Evolutionary conservation across 2,888 invertebrate species (phyloP).

Genomic region (Scaptomyza flava): DNA sequence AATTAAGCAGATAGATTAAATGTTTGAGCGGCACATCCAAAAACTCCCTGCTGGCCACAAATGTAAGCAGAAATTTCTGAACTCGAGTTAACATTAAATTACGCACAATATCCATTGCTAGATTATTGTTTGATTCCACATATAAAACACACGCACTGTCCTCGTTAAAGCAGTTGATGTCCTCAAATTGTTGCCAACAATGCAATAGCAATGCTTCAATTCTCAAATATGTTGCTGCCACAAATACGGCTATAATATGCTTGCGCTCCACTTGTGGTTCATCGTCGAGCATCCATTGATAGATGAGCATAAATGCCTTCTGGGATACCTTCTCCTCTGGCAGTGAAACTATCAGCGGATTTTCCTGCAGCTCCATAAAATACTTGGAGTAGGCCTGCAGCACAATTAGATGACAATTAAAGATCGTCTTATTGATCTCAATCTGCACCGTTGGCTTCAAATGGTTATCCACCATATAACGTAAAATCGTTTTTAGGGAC

Average conservation of each 20-base stretch:
- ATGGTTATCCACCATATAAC: constrained; percentile 61
- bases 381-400: constrained; percentile 79
- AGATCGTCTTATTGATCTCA: constrained; percentile 58
- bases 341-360: constrained; percentile 42
- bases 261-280: constrained; percentile 86
- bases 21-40: constrained; percentile 88
- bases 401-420: constrained; percentile 77
- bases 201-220: constrained; percentile 69
- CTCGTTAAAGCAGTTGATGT: constrained; percentile 88
- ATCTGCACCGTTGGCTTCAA: constrained; percentile 56
- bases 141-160: constrained; percentile 85
- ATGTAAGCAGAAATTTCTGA: constrained; percentile 90
- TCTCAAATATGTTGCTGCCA: constrained; percentile 72
- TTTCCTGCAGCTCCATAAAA: constrained; percentile 59
- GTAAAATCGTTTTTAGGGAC: constrained; percentile 39
- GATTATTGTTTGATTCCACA: constrained; percentile 85
- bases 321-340: constrained; percentile 84
- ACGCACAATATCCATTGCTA: constrained; percentile 78
- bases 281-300: constrained; percentile 92
- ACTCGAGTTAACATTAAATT: constrained; percentile 87
- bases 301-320: constrained; percentile 88
- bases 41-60: constrained; percentile 90
- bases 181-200: constrained; percentile 90
- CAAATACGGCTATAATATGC: constrained; percentile 49
- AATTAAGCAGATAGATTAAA: constrained; percentile 87